Percentiles rank a stretch among this genome's conserved stretches.
These are phyloP conservation scores for Apteryx mantelli DNA, from an alignment of 2,113 vertebrate genomes.

Conservation along the genomic window DNA sequence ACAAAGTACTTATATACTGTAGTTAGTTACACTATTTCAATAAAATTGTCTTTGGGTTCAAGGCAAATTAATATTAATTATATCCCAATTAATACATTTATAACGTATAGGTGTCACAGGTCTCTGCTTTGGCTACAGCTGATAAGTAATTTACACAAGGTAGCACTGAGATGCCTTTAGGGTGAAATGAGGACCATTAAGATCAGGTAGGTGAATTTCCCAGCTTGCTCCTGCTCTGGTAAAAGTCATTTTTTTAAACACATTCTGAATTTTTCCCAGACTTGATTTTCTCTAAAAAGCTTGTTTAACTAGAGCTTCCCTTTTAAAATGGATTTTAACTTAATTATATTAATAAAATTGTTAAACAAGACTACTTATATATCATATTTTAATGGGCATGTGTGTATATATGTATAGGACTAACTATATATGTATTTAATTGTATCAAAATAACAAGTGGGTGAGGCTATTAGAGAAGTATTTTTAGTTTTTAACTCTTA, in stretches of 20 bases:
- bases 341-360: background rate
- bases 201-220: background rate
- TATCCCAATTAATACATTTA: background rate
- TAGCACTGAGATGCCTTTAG: background rate
- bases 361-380: background rate
- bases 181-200: background rate
- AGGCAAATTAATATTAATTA: background rate
- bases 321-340: no score
- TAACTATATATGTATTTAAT: background rate
- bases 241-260: background rate
- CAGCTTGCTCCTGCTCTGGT: background rate
- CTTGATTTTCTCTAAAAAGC: background rate
- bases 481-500: background rate
- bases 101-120: background rate
- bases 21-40: background rate
- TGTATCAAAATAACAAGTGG: background rate
- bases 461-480: background rate
- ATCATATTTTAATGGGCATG: background rate
- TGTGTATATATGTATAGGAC: background rate
- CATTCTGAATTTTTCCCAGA: background rate
- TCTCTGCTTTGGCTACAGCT: background rate
- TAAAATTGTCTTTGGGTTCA: background rate
- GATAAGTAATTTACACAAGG: constrained; percentile 17
- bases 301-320: background rate
- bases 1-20: background rate